Evolutionary conservation across 2,113 vertebrate species (phyloP).

Genomic region (Dryoscopus gambensis): DNA sequence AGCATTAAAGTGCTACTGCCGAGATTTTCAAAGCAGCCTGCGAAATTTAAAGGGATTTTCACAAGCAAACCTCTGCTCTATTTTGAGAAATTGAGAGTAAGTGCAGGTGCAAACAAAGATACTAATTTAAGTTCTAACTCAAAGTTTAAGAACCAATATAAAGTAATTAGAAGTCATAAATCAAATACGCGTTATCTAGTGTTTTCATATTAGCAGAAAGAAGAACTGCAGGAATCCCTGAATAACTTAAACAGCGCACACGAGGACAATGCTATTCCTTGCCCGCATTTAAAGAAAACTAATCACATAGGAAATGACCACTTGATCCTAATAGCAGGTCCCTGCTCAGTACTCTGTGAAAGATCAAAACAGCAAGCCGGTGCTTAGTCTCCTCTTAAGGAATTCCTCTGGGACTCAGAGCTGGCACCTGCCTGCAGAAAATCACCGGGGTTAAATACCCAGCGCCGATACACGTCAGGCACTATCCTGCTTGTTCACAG

Average conservation of each 20-base stretch:
- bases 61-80: not conserved
- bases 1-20: not conserved
- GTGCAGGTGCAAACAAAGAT: not conserved
- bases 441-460: not conserved
- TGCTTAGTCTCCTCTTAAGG: not conserved
- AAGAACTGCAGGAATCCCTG: not conserved
- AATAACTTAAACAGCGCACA: not conserved
- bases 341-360: not conserved
- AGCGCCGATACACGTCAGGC: not conserved
- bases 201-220: not conserved
- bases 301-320: not conserved
- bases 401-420: not conserved
- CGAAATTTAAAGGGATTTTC: conserved; percentile 23
- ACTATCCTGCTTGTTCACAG: not conserved
- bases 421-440: not conserved
- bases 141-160: not conserved
- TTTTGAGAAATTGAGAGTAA: conserved; percentile 19
- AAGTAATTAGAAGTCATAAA: not conserved
- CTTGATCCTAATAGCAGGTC: not conserved
- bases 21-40: conserved; percentile 11
- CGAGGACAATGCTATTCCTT: not conserved
- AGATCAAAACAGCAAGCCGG: not conserved
- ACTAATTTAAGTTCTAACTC: not conserved
- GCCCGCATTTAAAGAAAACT: not conserved
- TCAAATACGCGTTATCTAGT: not conserved